Conservation (phyloP, 1,140 invertebrate genomes). For the Lepidostoma basale region DNA sequence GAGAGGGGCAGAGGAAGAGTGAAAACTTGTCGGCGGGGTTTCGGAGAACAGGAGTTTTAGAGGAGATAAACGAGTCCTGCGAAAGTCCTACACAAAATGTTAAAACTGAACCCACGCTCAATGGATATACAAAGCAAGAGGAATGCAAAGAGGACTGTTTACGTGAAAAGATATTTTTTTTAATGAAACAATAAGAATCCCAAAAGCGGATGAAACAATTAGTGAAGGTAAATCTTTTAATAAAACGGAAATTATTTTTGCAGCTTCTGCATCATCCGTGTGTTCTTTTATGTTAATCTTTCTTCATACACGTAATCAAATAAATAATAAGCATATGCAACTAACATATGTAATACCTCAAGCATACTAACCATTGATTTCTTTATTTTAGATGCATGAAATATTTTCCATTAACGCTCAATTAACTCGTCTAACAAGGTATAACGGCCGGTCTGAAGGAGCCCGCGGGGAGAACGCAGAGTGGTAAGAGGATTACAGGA, state of each 20-base stretch:
- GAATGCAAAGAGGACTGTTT: no score
- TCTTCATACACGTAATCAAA: background rate
- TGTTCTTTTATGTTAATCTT: no score
- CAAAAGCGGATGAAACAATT: conserved; percentile 60
- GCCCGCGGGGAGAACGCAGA: background rate
- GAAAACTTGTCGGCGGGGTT: conserved; percentile 44
- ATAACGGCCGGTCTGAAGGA: conserved; percentile 5
- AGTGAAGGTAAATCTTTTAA: conserved; percentile 29
- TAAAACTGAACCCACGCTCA: no score
- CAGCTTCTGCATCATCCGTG: conserved; percentile 7
- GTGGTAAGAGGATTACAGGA: conserved; percentile 25
- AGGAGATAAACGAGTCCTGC: background rate
- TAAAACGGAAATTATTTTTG: conserved; percentile 11
- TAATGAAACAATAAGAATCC: conserved; percentile 59
- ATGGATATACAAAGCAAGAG: no score
- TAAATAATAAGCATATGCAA: background rate
- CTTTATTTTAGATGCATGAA: conserved; percentile 28
- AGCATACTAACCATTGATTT: background rate
- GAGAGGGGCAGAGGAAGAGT: conserved; percentile 63
- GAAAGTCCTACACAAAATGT: background rate
- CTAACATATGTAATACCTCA: background rate
- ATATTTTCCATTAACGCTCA: conserved; percentile 6
- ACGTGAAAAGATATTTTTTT: conserved; percentile 19
- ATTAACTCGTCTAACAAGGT: background rate
- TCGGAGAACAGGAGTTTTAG: conserved; percentile 46